These are phyloP conservation scores for Bolborhynchus lineola DNA, from an alignment of 2,113 vertebrate genomes.

Conservation along the genomic window DNA sequence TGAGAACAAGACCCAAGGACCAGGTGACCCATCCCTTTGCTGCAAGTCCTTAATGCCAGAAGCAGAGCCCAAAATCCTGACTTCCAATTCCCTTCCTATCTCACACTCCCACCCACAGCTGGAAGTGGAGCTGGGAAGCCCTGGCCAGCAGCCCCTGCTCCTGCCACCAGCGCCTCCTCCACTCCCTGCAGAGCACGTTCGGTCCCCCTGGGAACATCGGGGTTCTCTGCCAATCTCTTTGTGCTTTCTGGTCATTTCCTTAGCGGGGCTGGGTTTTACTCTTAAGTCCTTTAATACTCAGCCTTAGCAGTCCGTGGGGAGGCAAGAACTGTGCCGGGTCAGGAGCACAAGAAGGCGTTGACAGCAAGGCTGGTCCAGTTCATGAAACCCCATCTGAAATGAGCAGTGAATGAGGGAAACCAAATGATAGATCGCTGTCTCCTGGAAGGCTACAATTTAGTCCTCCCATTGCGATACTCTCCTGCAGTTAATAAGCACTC, in stretches of 20 bases:
- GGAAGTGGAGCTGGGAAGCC: not conserved
- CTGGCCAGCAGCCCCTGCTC: not conserved
- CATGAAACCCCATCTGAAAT: not conserved
- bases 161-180: not conserved
- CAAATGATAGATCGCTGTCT: not conserved
- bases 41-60: not conserved
- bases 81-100: not conserved
- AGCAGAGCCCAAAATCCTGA: not conserved
- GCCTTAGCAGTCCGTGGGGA: not conserved
- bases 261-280: not conserved
- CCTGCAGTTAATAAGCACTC: conserved; percentile 54
- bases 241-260: not conserved
- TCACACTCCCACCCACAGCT: not conserved
- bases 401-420: not conserved
- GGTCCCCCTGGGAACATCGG: not conserved
- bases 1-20: not conserved
- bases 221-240: not conserved
- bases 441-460: conserved; percentile 33
- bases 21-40: not conserved
- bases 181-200: not conserved
- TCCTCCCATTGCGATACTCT: not conserved
- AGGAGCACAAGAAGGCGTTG: not conserved
- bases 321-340: not conserved
- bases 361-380: not conserved
- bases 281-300: not conserved